A percentile compares a stretch with the other conserved stretches of the same genome.
Evolutionary conservation across 2,797 vertebrate species (phyloP).

Genomic region (Sebastes hopkinsi): DNA sequence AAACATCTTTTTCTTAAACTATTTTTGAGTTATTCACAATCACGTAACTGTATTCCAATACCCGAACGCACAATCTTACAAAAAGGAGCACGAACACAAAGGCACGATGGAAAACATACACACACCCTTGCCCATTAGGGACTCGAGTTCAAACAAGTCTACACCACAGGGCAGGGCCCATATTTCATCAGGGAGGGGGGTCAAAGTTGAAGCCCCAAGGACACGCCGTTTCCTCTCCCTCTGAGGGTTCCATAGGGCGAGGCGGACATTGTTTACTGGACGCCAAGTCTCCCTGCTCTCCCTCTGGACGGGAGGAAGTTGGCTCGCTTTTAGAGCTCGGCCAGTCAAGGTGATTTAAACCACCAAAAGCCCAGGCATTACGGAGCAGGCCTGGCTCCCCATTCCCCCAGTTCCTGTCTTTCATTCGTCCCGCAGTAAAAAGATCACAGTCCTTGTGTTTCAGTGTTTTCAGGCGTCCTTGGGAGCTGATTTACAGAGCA

Average conservation of each 20-base stretch:
- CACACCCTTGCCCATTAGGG: conserved; percentile 57
- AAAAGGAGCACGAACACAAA: conserved; percentile 26
- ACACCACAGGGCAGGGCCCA: conserved; percentile 64
- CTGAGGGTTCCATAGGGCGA: conserved; percentile 59
- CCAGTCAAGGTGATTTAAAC: conserved; percentile 83
- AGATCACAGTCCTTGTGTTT: conserved; percentile 72
- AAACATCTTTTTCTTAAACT: conserved; percentile 7
- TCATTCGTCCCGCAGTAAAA: conserved; percentile 73
- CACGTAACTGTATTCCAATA: neutral
- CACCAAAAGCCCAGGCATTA: conserved; percentile 60
- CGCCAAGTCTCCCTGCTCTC: conserved; percentile 61
- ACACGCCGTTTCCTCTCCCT: conserved; percentile 76
- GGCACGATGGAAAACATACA: conserved; percentile 17
- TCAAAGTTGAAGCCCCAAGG: conserved; percentile 81
- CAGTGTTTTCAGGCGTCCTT: conserved; percentile 72
- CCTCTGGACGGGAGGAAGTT: conserved; percentile 64
- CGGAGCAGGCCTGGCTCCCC: conserved; percentile 44
- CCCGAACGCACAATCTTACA: neutral
- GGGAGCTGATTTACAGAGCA: conserved; percentile 75
- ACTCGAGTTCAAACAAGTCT: conserved; percentile 76
- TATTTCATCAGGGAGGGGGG: conserved; percentile 73
- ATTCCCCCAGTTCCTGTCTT: conserved; percentile 71
- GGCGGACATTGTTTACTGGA: conserved; percentile 68
- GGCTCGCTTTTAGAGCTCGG: conserved; percentile 64
- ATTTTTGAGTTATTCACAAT: conserved; percentile 23